Evolutionary conservation across 2,113 vertebrate genomes (phyloP).

Genomic region (Strigops habroptila): DNA sequence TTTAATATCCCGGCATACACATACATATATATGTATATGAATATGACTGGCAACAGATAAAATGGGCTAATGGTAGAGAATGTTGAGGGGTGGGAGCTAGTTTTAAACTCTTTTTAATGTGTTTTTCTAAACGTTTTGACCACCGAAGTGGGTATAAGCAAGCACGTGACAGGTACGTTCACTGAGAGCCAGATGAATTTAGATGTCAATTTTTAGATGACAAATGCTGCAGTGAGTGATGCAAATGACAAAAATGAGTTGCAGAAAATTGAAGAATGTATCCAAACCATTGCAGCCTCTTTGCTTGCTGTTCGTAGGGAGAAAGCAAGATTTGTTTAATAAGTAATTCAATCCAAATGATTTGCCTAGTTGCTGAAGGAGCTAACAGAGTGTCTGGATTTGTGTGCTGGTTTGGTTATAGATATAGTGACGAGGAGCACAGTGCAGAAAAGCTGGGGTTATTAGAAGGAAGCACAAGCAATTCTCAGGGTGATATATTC

Average conservation of each 20-base stretch:
- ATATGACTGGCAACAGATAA: neutral
- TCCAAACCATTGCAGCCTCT: neutral
- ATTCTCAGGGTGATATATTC: neutral
- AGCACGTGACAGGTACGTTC: neutral
- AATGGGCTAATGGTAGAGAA: neutral
- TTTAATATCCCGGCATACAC: neutral
- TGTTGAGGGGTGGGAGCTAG: neutral
- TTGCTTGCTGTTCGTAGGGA: neutral
- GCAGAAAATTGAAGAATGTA: slow-evolving; percentile 18
- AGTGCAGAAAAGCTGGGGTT: neutral
- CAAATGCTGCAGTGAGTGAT: slow-evolving; percentile 17
- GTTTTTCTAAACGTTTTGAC: neutral
- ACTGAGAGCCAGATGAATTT: neutral
- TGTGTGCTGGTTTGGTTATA: neutral
- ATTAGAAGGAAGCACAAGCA: neutral
- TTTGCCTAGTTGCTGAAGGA: slow-evolving; percentile 31
- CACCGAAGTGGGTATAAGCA: neutral
- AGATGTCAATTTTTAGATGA: slow-evolving; percentile 17
- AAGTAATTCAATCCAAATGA: slow-evolving; percentile 35
- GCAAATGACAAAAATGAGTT: slow-evolving; percentile 19
- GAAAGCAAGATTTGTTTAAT: slow-evolving; percentile 2
- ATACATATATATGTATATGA: neutral
- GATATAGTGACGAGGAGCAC: neutral
- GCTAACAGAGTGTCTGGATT: slow-evolving; percentile 5
- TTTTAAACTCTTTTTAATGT: neutral